phyloP scores from a whole-genome alignment of 30 jellyfish, hydroid and myxozoan species.

The Cassiopea andromeda region DNA sequence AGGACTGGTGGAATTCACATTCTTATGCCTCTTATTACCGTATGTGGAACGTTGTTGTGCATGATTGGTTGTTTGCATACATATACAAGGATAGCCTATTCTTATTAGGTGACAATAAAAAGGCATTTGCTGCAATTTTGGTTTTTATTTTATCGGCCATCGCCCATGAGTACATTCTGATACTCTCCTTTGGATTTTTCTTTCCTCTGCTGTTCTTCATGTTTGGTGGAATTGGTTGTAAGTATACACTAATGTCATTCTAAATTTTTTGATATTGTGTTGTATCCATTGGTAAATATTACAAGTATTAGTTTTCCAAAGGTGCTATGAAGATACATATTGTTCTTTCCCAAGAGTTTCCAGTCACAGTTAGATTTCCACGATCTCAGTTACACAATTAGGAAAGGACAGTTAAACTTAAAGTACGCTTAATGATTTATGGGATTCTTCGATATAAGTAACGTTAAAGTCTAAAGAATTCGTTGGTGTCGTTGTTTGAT shows the following conservation, averaged over 20 bases:
- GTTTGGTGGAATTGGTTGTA: slow-evolving; percentile 96
- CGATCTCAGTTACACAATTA: too few relatives aligned
- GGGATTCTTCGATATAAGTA: too few relatives aligned
- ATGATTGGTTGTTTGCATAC: slow-evolving; percentile 93
- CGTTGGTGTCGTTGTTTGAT: too few relatives aligned
- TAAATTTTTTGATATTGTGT: too few relatives aligned
- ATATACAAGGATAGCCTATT: slow-evolving; percentile 73
- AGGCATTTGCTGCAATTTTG: slow-evolving; percentile 56
- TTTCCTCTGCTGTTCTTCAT: slow-evolving; percentile 82
- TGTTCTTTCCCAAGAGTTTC: too few relatives aligned
- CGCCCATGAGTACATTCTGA: slow-evolving; percentile 87
- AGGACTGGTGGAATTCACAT: slow-evolving; percentile 98
- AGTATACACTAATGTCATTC: slow-evolving; percentile 2
- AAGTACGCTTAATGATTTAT: too few relatives aligned
- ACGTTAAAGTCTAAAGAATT: too few relatives aligned
- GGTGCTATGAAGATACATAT: too few relatives aligned
- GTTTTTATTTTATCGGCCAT: slow-evolving; percentile 86
- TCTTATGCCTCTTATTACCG: slow-evolving; percentile 87
- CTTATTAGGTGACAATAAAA: slow-evolving; percentile 73
- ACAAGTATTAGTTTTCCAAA: too few relatives aligned
- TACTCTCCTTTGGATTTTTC: slow-evolving; percentile 90
- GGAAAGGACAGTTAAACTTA: too few relatives aligned
- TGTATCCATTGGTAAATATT: too few relatives aligned
- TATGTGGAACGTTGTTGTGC: slow-evolving; percentile 98
- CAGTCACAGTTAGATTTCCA: too few relatives aligned